Conservation (phyloP, 2,113 vertebrate species). For the Cryptomyrus ogoouensis region DNA sequence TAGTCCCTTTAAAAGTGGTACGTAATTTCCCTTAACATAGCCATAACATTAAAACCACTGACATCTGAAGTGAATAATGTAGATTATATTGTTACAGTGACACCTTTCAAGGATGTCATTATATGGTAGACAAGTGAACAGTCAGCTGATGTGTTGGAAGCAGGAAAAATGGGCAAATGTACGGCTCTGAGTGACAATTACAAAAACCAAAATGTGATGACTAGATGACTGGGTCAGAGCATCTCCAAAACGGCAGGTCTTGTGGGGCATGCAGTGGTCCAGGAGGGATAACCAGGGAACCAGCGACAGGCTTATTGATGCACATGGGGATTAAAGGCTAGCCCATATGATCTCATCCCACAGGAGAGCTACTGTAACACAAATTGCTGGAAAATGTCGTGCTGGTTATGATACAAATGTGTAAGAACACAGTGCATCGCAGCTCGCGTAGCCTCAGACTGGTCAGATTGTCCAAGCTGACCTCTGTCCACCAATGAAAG, state of each 20-base stretch:
- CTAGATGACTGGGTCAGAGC: background rate
- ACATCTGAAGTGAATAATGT: background rate
- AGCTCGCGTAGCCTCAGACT: no score
- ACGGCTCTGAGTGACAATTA: background rate
- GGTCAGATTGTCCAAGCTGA: no score
- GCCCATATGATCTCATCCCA: background rate
- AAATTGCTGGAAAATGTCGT: no score
- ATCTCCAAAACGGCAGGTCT: background rate
- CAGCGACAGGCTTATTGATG: background rate
- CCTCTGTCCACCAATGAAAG: no score
- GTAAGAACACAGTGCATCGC: no score
- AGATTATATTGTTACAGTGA: background rate
- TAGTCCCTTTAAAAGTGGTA: background rate
- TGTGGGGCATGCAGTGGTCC: background rate
- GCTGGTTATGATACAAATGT: no score
- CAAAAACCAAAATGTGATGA: background rate
- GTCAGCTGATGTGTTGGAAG: background rate
- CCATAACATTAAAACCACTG: background rate
- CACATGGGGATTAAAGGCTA: background rate
- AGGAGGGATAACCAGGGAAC: background rate
- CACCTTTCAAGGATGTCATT: background rate
- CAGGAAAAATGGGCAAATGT: background rate
- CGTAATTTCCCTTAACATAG: background rate
- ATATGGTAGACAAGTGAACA: background rate
- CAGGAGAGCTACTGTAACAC: background rate